Evolutionary conservation across 2,113 vertebrate genomes (phyloP), one percentile per base, ranked within the genome.

Genomic region (Dolichallabes microphthalmus): DNA sequence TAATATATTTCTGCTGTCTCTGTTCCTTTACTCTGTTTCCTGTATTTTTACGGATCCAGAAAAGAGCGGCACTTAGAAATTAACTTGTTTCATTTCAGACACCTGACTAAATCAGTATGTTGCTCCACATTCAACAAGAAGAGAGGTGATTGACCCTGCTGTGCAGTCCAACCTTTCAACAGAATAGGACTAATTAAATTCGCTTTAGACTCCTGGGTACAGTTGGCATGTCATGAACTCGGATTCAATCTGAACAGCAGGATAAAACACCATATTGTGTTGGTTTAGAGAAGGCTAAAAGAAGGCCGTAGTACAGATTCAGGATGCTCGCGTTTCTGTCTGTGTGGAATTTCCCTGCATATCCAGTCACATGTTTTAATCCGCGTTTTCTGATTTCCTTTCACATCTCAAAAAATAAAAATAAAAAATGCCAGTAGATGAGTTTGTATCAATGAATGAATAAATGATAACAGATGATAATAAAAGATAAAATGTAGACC

Each of bases 161-260:
- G 75, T 79, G 75, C 32, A 5, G 22, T 74, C 55, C 45, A 68
- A 66, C 61, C 61, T 77, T 76, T 61, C 22, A 10, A 79, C 61
- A 55, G 52, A 85, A 79, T 85, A 50, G 13, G 52, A 32, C 75
- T 85, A 85, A 79, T 85, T 69, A 79, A 57, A 85, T 79, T 69
- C 76, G 13, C 61, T 32, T 69, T 50, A 32, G 61, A 58, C 52
- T 79, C 22, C 75, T 39, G 66, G 52, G 11, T 58, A 45, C 27
- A 58, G 30, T 15, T 45, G 64, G 83, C 53, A 50, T 58, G 61
- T 20, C 53, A 58, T 5, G 4, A 58, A 64, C 52, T 68, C 30
- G 19, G 74, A 78, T 66, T 78, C 45, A 63, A 78, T 71, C n/a
- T 32, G 52, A 71, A 63, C 45, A 84, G 83, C 73, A 39, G 74